Percentiles rank a stretch among this genome's conserved stretches.
Evolutionary conservation across 2,888 invertebrate genomes (phyloP).

Genomic region (Drosophila cognata): DNA sequence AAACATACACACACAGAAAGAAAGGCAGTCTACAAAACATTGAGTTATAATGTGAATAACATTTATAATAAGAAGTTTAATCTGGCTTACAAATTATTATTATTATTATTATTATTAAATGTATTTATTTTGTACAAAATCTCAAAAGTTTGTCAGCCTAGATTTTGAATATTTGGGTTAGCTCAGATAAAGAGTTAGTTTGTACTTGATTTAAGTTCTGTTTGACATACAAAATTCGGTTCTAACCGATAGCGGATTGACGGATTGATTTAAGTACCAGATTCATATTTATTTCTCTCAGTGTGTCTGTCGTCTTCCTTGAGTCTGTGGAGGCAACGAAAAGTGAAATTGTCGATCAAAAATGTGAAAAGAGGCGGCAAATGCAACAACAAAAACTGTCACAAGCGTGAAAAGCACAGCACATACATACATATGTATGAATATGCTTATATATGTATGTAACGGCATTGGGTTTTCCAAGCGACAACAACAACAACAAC

Average conservation of each 20-base stretch:
- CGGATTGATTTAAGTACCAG: neutral
- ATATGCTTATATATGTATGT: conserved; percentile 7
- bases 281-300: neutral
- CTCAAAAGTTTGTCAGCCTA: neutral
- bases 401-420: conserved; percentile 54
- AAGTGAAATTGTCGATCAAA: conserved; percentile 78
- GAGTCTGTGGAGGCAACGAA: conserved; percentile 54
- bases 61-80: neutral
- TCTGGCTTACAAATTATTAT: neutral
- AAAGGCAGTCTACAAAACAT: neutral
- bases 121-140: neutral
- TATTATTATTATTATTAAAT: neutral
- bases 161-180: neutral
- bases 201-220: neutral
- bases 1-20: neutral
- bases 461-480: conserved; percentile 57
- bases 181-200: neutral
- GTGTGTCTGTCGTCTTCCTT: conserved; percentile 39
- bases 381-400: conserved; percentile 68
- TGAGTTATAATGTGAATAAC: neutral
- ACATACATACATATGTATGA: conserved; percentile 14
- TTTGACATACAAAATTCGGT: neutral
- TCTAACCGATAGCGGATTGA: neutral
- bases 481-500: conserved; percentile 25
- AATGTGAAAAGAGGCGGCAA: conserved; percentile 54